These are phyloP conservation scores for Montifringilla adamsi DNA, from an alignment of 2,113 vertebrate species.

Conservation along the genomic window DNA sequence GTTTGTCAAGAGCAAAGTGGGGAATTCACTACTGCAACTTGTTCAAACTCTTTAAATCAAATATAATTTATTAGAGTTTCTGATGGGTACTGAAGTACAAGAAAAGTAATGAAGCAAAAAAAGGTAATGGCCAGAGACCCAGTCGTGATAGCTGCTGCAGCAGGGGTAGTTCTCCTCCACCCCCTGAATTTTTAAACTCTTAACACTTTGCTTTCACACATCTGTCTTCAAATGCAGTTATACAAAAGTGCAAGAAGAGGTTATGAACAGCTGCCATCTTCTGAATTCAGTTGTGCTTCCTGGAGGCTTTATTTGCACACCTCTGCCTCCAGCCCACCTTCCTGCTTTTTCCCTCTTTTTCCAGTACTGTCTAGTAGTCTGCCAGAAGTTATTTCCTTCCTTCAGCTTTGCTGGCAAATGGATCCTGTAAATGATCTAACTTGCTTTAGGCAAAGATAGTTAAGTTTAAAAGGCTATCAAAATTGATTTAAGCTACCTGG, in stretches of 20 bases:
- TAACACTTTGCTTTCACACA: not conserved
- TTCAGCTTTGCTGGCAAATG: not conserved
- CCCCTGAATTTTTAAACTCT: not conserved
- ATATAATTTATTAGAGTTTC: not conserved
- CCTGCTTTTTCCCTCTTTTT: not conserved
- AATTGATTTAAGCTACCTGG: slow-evolving; percentile 13
- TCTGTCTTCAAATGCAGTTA: not conserved
- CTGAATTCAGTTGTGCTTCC: not conserved
- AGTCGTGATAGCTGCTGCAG: not conserved
- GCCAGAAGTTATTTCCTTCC: not conserved
- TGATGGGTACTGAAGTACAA: not conserved
- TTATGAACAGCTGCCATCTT: not conserved
- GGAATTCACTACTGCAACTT: not conserved
- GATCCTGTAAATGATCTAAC: not conserved
- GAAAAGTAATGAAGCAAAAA: not conserved
- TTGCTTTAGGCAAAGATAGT: slow-evolving; percentile 39
- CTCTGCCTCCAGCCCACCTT: not conserved
- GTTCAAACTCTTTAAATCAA: not conserved
- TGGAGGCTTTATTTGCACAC: not conserved
- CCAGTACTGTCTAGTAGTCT: not conserved
- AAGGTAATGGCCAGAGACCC: not conserved
- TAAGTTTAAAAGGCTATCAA: slow-evolving; percentile 34
- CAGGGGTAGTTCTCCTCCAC: not conserved
- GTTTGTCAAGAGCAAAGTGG: not conserved
- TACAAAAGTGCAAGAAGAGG: not conserved